Evolutionary conservation across 2,888 invertebrate species (phyloP), one percentile per base, ranked within the genome.

Genomic region (Apotomis turbidana): DNA sequence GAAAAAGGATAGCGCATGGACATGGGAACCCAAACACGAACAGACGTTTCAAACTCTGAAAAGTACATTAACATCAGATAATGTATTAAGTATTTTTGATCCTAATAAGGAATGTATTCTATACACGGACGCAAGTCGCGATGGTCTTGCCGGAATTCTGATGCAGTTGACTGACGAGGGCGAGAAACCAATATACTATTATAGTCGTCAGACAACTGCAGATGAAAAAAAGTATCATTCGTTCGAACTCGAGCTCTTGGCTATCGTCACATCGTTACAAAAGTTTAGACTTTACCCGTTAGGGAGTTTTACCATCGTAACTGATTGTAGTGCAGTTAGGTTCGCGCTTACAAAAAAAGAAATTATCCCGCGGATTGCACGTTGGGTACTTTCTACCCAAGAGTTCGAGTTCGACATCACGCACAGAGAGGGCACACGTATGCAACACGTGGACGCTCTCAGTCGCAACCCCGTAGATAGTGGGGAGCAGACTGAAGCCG

Each of bases 241-340:
- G 0, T 76, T 75, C 51, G 76, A 75, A 36, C 27, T 76, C 8
- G 87, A 89, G 70, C 73, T 80, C 0, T 74, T 89, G 41, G 88
- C 88, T 0, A 76, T 87, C 0, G 81, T 87, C 0, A 79, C 76
- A 46, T 36, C 71, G 0, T 58, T 76, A 0, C 66, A 80, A 55
- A 79, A 81, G 70, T 86, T 87, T 73, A 71, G 85, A 12, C 71
- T 76, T 0, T 87, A 86, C 66, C 55, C 87, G 0, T 55, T 77
- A 68, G 76, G 58, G 27, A 10, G 10, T 10, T 58, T 58, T 58
- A 58, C 9, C 6, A 75, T 87, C 8, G 71, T 80, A 0, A 86
- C 85, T 0, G 85, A 88, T 74, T 85, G 85, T 74, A 78, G 78
- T 60, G 74, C 83, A 0, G 67, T 86, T 3, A 77, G 77, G 54